phyloP scores from a whole-genome alignment of 2,888 invertebrate species.

The Liposcelis brunnea region DNA sequence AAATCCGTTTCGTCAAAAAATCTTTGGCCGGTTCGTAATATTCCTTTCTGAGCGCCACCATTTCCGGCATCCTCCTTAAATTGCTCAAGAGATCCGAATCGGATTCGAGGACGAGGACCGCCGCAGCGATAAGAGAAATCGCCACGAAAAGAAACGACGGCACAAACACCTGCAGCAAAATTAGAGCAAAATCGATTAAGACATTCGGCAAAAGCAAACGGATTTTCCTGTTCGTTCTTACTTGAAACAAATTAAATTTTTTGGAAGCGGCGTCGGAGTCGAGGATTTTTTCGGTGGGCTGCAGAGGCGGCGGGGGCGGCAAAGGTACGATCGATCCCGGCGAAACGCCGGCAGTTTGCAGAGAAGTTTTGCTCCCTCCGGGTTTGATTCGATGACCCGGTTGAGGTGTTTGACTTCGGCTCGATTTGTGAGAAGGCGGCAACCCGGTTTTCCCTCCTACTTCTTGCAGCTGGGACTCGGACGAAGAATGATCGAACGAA shows the following conservation, averaged over 20 bases:
- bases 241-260: constrained; percentile 7
- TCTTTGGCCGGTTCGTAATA: constrained; percentile 73
- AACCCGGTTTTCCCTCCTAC: constrained; percentile 13
- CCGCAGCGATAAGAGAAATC: constrained; percentile 44
- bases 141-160: constrained; percentile 62
- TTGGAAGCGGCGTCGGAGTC: background rate
- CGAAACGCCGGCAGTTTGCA: constrained; percentile 2
- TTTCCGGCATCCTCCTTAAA: constrained; percentile 58
- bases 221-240: no score
- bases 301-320: constrained; percentile 10
- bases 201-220: no score
- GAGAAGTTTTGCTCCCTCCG: constrained; percentile 5
- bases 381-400: constrained; percentile 14
- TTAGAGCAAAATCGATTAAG: constrained; percentile 32
- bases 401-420: constrained; percentile 31
- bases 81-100: constrained; percentile 52
- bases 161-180: constrained; percentile 52
- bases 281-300: background rate
- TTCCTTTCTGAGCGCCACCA: constrained; percentile 51
- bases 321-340: background rate
- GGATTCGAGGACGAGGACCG: constrained; percentile 59
- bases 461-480: constrained; percentile 50
- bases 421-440: constrained; percentile 29
- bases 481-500: constrained; percentile 62
- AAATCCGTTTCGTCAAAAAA: constrained; percentile 30